These are phyloP conservation scores for Tipula unca DNA, from an alignment of 2,888 invertebrate genomes.

Conservation along the genomic window DNA sequence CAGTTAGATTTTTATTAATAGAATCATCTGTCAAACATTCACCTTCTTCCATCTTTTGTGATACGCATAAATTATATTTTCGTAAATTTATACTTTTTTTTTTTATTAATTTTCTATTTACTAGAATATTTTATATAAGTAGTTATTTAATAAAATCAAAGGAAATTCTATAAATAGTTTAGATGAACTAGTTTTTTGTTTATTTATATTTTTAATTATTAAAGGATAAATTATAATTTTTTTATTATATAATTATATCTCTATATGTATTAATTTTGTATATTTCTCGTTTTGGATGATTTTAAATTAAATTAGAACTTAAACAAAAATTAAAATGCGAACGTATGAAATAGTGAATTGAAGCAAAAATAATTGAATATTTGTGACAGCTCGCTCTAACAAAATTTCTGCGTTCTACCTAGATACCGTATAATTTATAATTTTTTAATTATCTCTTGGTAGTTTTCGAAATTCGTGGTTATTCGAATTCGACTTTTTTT, in stretches of 20 bases:
- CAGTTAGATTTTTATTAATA: background rate
- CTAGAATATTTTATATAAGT: background rate
- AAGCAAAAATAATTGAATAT: background rate
- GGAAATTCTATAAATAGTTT: background rate
- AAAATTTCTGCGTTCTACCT: background rate
- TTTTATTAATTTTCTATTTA: background rate
- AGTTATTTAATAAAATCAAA: background rate
- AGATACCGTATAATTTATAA: background rate
- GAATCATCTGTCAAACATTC: slow-evolving; percentile 15
- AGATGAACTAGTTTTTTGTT: background rate
- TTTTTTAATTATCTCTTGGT: background rate
- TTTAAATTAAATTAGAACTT: background rate
- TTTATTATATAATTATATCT: background rate
- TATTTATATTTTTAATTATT: background rate
- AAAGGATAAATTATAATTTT: background rate
- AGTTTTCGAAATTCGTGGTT: no score
- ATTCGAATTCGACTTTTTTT: no score
- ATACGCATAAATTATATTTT: background rate
- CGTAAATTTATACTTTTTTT: background rate
- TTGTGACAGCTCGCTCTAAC: background rate
- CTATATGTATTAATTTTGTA: background rate
- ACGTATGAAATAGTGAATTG: background rate
- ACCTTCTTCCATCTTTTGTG: slow-evolving; percentile 8
- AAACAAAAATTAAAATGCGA: background rate
- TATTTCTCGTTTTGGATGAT: background rate